Evolutionary conservation across 1,140 invertebrate genomes (phyloP).

Genomic region (Plodia interpunctella): DNA sequence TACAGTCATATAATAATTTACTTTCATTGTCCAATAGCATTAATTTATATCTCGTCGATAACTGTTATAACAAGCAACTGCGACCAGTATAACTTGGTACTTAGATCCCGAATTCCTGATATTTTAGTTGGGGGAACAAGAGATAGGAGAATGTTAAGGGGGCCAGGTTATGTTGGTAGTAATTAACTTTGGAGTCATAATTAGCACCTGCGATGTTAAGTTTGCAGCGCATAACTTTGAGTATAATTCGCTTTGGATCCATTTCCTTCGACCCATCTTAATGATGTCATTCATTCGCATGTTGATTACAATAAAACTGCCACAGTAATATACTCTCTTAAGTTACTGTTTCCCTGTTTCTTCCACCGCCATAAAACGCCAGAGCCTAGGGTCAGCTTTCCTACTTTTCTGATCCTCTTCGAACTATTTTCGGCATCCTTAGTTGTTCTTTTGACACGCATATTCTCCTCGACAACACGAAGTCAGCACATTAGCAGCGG

Average conservation of each 20-base stretch:
- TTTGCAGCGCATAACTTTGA: conserved; percentile 9
- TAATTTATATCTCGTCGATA: conserved; percentile 12
- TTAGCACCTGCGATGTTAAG: conserved; percentile 11
- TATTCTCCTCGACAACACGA: no score
- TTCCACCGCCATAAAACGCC: no score
- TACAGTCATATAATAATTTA: background rate
- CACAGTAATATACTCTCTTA: no score
- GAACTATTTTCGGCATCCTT: no score
- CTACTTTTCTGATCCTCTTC: no score
- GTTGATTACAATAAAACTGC: no score
- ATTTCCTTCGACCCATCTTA: background rate
- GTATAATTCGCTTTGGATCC: background rate
- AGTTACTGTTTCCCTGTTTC: no score
- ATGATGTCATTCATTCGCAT: background rate
- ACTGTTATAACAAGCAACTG: conserved; percentile 2
- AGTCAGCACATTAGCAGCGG: no score
- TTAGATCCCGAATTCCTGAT: background rate
- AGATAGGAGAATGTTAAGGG: background rate
- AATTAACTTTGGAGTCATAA: conserved; percentile 1
- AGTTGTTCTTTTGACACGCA: no score
- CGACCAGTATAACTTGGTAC: background rate
- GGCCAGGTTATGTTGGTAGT: background rate
- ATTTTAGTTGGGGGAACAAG: background rate
- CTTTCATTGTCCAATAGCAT: conserved; percentile 4
- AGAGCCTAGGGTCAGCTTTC: no score